phyloP scores from a whole-genome alignment of 1,140 invertebrate species.

The Pygmarrhopalites habei region DNA sequence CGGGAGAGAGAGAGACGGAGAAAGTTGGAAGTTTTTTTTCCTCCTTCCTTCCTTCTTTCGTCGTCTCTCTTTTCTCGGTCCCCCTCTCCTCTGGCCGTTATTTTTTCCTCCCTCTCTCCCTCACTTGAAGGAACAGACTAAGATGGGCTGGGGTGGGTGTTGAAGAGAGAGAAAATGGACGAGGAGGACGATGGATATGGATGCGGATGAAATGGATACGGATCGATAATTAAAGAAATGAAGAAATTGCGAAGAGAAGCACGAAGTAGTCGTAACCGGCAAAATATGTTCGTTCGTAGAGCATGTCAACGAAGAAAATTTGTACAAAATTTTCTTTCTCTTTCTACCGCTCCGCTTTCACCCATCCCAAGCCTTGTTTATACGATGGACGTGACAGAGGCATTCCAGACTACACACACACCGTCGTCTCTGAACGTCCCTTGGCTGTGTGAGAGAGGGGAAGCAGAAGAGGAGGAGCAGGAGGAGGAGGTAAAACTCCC shows the following conservation, averaged over 20 bases:
- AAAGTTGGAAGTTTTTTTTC: background rate
- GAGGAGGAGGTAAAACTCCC: too few species aligned
- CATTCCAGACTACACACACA: conserved; percentile 25
- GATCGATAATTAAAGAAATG: conserved; percentile 40
- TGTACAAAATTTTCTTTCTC: conserved; percentile 33
- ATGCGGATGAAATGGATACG: conserved; percentile 19
- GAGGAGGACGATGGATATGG: background rate
- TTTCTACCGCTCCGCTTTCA: conserved; percentile 10
- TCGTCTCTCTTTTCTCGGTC: background rate
- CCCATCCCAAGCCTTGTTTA: conserved; percentile 32
- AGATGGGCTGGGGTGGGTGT: too few species aligned
- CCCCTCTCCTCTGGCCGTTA: too few species aligned
- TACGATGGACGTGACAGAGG: conserved; percentile 36
- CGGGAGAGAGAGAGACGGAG: background rate
- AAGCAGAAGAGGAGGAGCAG: too few species aligned
- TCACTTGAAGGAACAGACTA: too few species aligned
- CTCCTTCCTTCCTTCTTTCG: conserved; percentile 17
- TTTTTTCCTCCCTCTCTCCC: background rate
- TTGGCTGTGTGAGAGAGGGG: too few species aligned
- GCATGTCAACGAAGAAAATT: conserved; percentile 39
- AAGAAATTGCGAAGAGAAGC: conserved; percentile 37
- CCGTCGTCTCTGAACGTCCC: background rate
- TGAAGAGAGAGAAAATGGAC: background rate
- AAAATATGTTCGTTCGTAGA: too few species aligned
- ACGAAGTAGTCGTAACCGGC: conserved; percentile 36